These are phyloP conservation scores for Yponomeuta sedellus DNA, from an alignment of 2,888 invertebrate species.

Conservation along the genomic window DNA sequence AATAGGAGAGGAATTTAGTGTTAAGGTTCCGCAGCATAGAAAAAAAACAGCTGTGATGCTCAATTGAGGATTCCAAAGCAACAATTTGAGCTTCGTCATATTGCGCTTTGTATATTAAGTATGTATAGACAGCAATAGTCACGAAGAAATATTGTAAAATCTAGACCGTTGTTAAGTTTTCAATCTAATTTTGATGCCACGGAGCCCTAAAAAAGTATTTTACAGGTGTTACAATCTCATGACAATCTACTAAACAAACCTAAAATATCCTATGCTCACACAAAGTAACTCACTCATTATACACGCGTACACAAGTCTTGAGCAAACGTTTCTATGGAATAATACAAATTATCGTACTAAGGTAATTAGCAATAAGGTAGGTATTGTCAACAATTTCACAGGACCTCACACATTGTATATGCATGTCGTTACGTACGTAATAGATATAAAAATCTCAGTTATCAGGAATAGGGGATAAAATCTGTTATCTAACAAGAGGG, in stretches of 20 bases:
- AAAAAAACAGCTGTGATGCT: too few species aligned
- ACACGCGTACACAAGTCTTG: conserved; percentile 32
- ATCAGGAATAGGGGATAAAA: conserved; percentile 67
- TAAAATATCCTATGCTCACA: conserved; percentile 2
- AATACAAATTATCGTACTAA: conserved; percentile 53
- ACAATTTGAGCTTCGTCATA: too few species aligned
- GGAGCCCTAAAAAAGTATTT: background rate
- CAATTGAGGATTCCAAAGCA: too few species aligned
- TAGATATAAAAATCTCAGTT: conserved; percentile 64
- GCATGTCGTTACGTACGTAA: conserved; percentile 36
- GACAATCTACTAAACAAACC: background rate
- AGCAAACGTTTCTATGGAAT: conserved; percentile 62
- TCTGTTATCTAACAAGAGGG: conserved; percentile 68
- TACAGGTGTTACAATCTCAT: conserved; percentile 2
- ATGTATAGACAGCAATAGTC: too few species aligned
- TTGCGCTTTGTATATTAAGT: too few species aligned
- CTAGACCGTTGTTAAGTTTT: background rate
- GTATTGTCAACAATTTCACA: conserved; percentile 73
- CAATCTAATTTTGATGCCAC: background rate
- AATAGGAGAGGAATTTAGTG: background rate
- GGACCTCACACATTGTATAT: conserved; percentile 45
- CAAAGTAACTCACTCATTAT: conserved; percentile 4
- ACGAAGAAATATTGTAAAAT: too few species aligned
- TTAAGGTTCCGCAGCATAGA: background rate
- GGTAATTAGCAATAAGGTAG: conserved; percentile 42